Conservation (phyloP, 1,140 invertebrate species). For the Meteorus sp. region DNA sequence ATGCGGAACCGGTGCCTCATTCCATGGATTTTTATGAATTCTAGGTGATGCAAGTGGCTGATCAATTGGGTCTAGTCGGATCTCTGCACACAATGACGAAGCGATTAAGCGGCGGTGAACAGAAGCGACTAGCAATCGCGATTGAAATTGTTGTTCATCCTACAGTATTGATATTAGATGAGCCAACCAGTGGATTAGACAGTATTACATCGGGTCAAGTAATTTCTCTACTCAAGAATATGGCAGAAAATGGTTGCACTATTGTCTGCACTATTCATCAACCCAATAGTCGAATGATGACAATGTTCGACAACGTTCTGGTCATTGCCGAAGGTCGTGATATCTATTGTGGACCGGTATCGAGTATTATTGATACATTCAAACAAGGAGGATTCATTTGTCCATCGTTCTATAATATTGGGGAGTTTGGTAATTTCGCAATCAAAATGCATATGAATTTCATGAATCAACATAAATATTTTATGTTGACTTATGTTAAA, state of each 20-base stretch:
- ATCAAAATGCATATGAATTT: too few species aligned
- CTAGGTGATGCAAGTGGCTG: slow-evolving; percentile 63
- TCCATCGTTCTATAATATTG: slow-evolving; percentile 70
- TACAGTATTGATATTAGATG: slow-evolving; percentile 69
- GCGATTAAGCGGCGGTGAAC: slow-evolving; percentile 79
- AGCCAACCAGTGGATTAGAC: slow-evolving; percentile 77
- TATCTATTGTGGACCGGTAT: slow-evolving; percentile 63
- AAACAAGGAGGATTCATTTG: slow-evolving; percentile 61
- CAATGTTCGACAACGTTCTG: slow-evolving; percentile 67
- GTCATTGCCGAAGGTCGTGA: slow-evolving; percentile 63
- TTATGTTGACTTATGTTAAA: slow-evolving; percentile 4
- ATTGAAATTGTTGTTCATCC: slow-evolving; percentile 84
- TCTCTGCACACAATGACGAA: slow-evolving; percentile 67
- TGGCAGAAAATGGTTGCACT: slow-evolving; percentile 74
- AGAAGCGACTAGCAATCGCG: slow-evolving; percentile 83
- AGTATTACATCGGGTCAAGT: slow-evolving; percentile 71
- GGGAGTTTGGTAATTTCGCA: slow-evolving; percentile 67
- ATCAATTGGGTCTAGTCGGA: slow-evolving; percentile 63
- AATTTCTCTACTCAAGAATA: slow-evolving; percentile 66
- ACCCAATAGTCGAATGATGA: slow-evolving; percentile 82
- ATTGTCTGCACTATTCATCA: slow-evolving; percentile 89
- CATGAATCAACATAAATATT: background rate
- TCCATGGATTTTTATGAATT: too few species aligned
- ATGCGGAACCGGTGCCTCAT: too few species aligned
- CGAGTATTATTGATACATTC: slow-evolving; percentile 59